Percentiles rank a stretch among this genome's conserved stretches.
These are phyloP conservation scores for Drosophila nigromelanica DNA, from an alignment of 1,140 invertebrate genomes.

Conservation along the genomic window DNA sequence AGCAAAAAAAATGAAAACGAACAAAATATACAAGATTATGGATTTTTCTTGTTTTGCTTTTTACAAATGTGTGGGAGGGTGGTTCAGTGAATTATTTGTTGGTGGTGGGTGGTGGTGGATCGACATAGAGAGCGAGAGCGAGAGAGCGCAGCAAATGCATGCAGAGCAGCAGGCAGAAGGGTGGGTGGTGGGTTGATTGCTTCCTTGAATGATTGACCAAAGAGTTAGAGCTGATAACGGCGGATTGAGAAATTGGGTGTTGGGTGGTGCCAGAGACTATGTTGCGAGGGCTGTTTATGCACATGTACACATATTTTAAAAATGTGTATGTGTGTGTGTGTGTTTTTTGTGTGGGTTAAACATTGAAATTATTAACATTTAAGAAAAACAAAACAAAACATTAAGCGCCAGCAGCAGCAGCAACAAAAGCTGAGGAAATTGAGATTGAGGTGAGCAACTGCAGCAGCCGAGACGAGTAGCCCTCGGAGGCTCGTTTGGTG, in stretches of 20 bases:
- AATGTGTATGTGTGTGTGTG: background rate
- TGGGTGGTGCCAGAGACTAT: constrained; percentile 1
- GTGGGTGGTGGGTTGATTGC: constrained; percentile 1
- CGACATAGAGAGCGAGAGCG: constrained; percentile 18
- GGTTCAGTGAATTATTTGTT: constrained; percentile 18
- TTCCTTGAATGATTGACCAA: constrained; percentile 39
- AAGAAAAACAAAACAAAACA: constrained; percentile 36
- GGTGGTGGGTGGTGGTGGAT: constrained; percentile 35
- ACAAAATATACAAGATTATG: constrained; percentile 70
- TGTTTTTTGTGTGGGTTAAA: constrained; percentile 53
- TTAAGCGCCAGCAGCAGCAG: constrained; percentile 27
- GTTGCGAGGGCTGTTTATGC: constrained; percentile 23
- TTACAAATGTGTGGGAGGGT: constrained; percentile 52
- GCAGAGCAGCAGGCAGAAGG: constrained; percentile 24
- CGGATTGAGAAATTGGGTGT: constrained; percentile 35
- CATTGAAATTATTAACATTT: constrained; percentile 69
- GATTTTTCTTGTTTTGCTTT: constrained; percentile 56
- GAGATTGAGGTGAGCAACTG: constrained; percentile 24
- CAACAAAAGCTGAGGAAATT: constrained; percentile 1
- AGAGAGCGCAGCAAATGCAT: constrained; percentile 50
- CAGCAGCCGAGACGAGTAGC: constrained; percentile 33
- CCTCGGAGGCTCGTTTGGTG: constrained; percentile 20
- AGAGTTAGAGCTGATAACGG: constrained; percentile 28
- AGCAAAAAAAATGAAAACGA: constrained; percentile 67
- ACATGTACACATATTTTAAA: constrained; percentile 8